phyloP scores from a whole-genome alignment of 2,888 invertebrate species.

The Torymus auratus region DNA sequence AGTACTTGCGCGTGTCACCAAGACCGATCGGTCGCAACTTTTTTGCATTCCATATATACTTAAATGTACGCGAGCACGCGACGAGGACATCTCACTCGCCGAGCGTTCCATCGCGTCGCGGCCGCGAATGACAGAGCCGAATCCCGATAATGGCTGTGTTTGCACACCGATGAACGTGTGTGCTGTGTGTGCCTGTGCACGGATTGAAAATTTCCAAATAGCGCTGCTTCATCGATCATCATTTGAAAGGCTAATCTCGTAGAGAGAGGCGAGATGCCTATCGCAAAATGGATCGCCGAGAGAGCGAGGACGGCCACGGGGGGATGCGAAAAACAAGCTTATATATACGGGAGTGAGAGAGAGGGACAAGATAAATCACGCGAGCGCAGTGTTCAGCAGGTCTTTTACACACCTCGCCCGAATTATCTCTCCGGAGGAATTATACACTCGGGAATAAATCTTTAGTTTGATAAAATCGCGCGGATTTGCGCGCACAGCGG shows the following conservation, averaged over 20 bases:
- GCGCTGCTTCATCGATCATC: constrained; percentile 52
- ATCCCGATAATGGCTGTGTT: constrained; percentile 50
- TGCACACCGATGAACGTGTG: constrained; percentile 33
- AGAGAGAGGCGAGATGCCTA: constrained; percentile 32
- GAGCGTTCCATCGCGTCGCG: constrained; percentile 7
- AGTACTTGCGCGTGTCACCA: too few relatives aligned
- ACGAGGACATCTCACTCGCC: constrained; percentile 31
- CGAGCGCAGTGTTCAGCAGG: not conserved
- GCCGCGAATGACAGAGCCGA: constrained; percentile 24
- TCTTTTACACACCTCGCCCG: constrained; percentile 17
- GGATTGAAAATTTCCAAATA: constrained; percentile 54
- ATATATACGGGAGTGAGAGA: too few relatives aligned
- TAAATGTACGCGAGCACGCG: too few relatives aligned
- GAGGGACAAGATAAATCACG: constrained; percentile 16
- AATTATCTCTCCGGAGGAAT: too few relatives aligned
- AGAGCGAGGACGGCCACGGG: not conserved
- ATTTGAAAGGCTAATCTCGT: constrained; percentile 54
- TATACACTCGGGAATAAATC: too few relatives aligned
- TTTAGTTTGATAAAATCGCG: too few relatives aligned
- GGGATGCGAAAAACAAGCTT: constrained; percentile 22
- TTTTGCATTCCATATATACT: too few relatives aligned
- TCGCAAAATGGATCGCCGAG: constrained; percentile 51
- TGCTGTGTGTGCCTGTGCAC: too few relatives aligned
- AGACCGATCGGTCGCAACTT: too few relatives aligned
- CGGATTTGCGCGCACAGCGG: too few relatives aligned